Evolutionary conservation across 2,113 vertebrate species (phyloP).

Genomic region (Athene noctua): DNA sequence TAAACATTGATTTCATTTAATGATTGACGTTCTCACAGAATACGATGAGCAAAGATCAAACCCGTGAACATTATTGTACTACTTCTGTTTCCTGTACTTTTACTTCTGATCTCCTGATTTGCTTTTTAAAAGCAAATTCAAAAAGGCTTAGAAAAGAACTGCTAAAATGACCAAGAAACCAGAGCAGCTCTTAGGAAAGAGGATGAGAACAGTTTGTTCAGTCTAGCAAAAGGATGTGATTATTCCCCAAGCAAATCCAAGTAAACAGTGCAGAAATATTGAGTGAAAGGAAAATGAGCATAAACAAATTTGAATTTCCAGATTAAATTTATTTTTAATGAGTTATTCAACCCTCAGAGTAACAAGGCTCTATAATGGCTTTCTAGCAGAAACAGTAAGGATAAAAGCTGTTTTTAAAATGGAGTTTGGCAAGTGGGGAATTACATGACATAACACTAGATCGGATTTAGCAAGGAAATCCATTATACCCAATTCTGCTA

Average conservation of each 20-base stretch:
- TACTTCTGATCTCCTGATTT: background rate
- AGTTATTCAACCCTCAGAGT: background rate
- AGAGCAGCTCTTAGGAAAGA: background rate
- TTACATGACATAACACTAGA: background rate
- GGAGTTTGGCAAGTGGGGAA: background rate
- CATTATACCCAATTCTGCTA: background rate
- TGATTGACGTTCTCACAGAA: background rate
- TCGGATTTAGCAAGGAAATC: background rate
- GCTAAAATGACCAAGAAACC: background rate
- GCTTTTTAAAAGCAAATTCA: background rate
- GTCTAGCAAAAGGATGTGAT: background rate
- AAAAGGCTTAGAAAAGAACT: background rate
- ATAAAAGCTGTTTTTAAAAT: background rate
- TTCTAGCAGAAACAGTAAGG: background rate
- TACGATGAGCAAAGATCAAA: background rate
- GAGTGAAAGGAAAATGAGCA: conserved; percentile 14
- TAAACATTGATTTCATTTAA: background rate
- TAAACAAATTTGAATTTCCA: conserved; percentile 13
- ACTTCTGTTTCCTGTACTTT: background rate
- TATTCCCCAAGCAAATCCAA: conserved; percentile 15
- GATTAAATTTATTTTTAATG: conserved; percentile 5
- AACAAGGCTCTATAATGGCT: background rate
- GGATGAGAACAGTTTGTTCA: background rate
- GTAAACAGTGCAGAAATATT: conserved; percentile 1
- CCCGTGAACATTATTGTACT: background rate